Evolutionary conservation across 2,113 vertebrate species (phyloP), one percentile per base, ranked within the genome.

Genomic region (Thalassarche chlororhynchos): DNA sequence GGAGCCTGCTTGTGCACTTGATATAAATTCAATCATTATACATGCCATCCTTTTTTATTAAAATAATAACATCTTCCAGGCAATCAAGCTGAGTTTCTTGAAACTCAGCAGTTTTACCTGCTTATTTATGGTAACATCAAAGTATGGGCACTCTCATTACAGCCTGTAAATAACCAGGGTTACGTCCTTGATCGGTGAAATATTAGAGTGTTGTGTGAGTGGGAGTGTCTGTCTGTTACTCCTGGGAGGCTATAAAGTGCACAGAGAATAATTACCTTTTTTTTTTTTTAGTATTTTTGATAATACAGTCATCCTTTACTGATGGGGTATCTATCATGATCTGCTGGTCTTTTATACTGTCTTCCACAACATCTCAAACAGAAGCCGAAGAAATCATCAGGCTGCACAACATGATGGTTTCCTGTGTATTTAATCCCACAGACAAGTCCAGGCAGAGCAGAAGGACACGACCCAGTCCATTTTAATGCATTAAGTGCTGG

Each of bases 41-140:
- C 40, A 84, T 95, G 87, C 85, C 97, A 96, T 97, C 97, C 96
- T 96, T 98, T 98, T 98, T 98, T 98, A 97, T 98, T 98, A 98
- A 98, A 98, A 98, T 98, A 98, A 98, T 97, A 97, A 93, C 68
- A 75, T 96, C 98, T 98, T 98, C 91, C 84, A 97, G 97, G 97
- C 97, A 97, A 97, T 98, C 97, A 98, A 94, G 83, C 85, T 75
- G 96, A 91, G 94, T 94, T 97, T 96, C 93, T 46, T 86, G 93
- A 97, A 97, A 97, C 97, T 98, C 98, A 98, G 98, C 98, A 97
- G 82, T 98, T 98, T 98, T 90, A 97, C 89, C 97, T 97, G 97
- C 97, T 99, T 99, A 99, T 99, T 99, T 99, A 99, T 98, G 98
- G 97, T 95, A 97, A 98, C 98, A 97, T 97, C 97, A 98, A 98